Percentiles rank a stretch among this genome's conserved stretches.
Conservation (phyloP, 2,113 vertebrate species). For the Microcebus jonahi region DNA sequence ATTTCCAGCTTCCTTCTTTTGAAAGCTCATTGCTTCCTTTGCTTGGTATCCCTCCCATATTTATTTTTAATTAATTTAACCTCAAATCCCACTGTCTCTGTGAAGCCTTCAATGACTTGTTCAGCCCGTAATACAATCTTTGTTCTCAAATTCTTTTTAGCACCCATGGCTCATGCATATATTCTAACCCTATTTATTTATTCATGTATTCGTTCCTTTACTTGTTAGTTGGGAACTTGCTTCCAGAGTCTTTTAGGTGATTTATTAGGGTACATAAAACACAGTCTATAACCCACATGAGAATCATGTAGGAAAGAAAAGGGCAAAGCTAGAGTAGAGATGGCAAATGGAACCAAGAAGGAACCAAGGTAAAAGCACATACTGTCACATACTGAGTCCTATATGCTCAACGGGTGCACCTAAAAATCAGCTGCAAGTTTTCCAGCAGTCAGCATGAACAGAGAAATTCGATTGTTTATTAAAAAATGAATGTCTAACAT, state of each 20-base stretch:
- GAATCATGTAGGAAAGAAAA: not conserved
- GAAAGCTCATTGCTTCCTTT: not conserved
- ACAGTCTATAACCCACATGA: not conserved
- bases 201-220: not conserved
- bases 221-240: not conserved
- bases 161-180: not conserved
- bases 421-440: not conserved
- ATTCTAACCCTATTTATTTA: not conserved
- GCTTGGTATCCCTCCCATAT: not conserved
- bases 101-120: not conserved
- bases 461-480: not conserved
- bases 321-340: not conserved
- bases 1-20: not conserved
- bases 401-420: accelerated
- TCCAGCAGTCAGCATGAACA: not conserved
- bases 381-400: not conserved
- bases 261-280: not conserved
- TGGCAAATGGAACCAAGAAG: not conserved
- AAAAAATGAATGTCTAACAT: not conserved
- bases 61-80: not conserved
- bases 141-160: not conserved
- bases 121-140: not conserved
- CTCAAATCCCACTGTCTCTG: not conserved
- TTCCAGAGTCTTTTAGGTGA: not conserved
- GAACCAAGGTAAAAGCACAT: not conserved